Evolutionary conservation across 2,113 vertebrate species (phyloP).

Genomic region (Cinclus cinclus): DNA sequence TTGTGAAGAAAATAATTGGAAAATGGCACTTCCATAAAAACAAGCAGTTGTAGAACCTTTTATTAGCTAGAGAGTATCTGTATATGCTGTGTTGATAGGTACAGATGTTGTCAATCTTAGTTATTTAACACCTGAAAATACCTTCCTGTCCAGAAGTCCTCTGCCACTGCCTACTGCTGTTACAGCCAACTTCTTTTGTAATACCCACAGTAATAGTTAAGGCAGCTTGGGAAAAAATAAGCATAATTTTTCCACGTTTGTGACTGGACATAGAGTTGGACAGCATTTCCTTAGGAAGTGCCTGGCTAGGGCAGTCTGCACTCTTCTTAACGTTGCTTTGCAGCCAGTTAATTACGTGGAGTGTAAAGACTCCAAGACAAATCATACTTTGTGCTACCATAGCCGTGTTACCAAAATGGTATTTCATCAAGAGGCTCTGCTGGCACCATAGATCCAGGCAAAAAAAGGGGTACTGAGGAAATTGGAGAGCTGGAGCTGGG

Average conservation of each 20-base stretch:
- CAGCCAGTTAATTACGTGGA: neutral
- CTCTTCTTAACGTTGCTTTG: neutral
- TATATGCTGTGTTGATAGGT: neutral
- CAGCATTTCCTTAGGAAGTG: neutral
- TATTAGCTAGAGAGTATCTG: neutral
- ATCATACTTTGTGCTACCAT: accelerated
- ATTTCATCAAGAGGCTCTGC: neutral
- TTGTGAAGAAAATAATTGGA: constrained; percentile 11
- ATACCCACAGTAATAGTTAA: neutral
- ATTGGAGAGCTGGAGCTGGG: neutral
- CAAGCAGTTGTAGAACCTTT: neutral
- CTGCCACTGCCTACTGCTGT: neutral
- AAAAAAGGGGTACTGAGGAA: neutral
- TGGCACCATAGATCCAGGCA: neutral
- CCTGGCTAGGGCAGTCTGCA: neutral
- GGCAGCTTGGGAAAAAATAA: neutral
- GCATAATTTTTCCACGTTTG: neutral
- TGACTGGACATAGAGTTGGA: neutral
- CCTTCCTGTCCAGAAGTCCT: neutral
- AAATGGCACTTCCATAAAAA: neutral
- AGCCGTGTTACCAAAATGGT: neutral
- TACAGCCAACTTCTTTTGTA: neutral
- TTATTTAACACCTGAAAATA: neutral
- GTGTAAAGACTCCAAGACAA: neutral
- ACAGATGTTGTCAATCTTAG: neutral